Evolutionary conservation across 1,140 invertebrate genomes (phyloP), one percentile per base, ranked within the genome.

Genomic region (Polyergus mexicanus): DNA sequence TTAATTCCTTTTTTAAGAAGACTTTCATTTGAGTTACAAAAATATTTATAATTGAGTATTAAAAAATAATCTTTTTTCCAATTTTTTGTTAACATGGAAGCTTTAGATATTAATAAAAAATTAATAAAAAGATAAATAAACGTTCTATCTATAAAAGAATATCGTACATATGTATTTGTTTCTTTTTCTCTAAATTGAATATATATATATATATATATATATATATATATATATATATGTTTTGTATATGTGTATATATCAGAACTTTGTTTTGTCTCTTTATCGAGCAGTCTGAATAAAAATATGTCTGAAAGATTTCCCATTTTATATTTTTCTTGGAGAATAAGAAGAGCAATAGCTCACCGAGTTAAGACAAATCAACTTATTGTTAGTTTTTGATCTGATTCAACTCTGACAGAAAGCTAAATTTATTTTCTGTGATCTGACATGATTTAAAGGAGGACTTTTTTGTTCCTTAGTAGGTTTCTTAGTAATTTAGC

Each of bases 211-310:
- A 41, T 83, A 7, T 83, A 66, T 86, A 41, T 87, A 35, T 68
- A 22, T 86, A 6, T 86, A 47, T 58, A 56, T 84, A 75, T 77
- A 28, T 65, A 51, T 63, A 62, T 62, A 47, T 56, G n/a, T 56
- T n/a, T 56, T 86, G 44, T 86, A 58, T 88, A 63, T 77, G 56
- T 78, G 56, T 88, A 71, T 90, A 89, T 90, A 90, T 90, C 89
- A 90, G 88, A 90, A 90, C 89, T 90, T 90, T 89, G 86, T 90
- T 88, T 86, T 71, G 71, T 86, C 86, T 84, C 77, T 65, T 47
- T 75, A 68, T 65, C 44, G 86, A 90, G 83, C 86, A 90, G 89
- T 90, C 83, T 47, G 83, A 72, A 90, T 90, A 75, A 90, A 90
- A 90, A 88, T 76, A 85, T 90, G 38, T 62, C 78, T 74, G 65